These are phyloP conservation scores for Cerastoderma edule DNA, from an alignment of 2,888 invertebrate genomes.

Conservation along the genomic window DNA sequence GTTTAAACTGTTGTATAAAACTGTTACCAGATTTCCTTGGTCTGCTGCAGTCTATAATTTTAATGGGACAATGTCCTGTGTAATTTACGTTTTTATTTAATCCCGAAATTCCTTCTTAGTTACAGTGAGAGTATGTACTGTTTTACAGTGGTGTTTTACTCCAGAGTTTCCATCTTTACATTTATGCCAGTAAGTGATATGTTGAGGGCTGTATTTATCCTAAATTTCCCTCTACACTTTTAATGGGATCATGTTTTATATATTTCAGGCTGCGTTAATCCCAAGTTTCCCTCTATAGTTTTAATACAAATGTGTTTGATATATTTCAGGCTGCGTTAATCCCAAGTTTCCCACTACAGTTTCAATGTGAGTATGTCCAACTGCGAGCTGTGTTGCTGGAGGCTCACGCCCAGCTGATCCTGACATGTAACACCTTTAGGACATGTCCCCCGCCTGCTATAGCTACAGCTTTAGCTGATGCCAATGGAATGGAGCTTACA, in stretches of 20 bases:
- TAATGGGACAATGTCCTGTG: no score
- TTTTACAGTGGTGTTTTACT: no score
- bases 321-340: constrained; percentile 87
- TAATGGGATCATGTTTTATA: constrained; percentile 85
- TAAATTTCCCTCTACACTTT: no score
- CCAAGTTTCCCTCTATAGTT: no score
- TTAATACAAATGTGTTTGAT: constrained; percentile 85
- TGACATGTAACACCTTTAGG: constrained; percentile 90
- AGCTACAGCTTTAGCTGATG: constrained; percentile 90
- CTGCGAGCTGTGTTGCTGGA: constrained; percentile 91
- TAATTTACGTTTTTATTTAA: no score
- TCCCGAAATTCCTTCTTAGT: no score
- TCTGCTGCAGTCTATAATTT: no score
- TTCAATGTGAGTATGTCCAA: constrained; percentile 91
- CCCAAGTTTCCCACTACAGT: constrained; percentile 87
- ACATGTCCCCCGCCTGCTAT: constrained; percentile 97
- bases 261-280: constrained; percentile 87
- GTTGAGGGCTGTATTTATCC: constrained; percentile 88
- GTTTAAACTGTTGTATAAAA: no score
- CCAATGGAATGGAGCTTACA: constrained; percentile 90
- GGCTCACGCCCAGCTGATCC: constrained; percentile 87
- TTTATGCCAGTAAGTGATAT: no score
- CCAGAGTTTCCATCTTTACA: no score
- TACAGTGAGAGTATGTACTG: no score
- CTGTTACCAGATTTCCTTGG: no score